phyloP scores from a whole-genome alignment of 1,140 invertebrate species.

The Penaeus vannamei region DNA sequence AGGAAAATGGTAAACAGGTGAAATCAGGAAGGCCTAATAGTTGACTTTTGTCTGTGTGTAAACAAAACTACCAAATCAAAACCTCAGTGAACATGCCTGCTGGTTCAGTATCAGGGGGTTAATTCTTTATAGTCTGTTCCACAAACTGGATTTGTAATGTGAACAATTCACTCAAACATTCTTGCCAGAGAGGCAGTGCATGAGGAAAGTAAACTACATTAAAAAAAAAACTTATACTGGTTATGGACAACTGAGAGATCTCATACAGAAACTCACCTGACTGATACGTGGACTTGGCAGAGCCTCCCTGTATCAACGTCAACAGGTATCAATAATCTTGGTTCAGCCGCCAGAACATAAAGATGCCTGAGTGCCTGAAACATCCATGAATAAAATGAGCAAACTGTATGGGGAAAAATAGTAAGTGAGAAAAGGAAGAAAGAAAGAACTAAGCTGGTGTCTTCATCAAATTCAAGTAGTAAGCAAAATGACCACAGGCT shows the following conservation, averaged over 20 bases:
- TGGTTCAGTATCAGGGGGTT: no score
- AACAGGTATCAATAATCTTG: constrained; percentile 86
- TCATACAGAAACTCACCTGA: constrained; percentile 47
- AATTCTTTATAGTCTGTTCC: no score
- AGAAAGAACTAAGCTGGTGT: no score
- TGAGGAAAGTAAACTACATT: background rate
- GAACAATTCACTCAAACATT: no score
- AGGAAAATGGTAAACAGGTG: no score
- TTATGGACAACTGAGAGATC: background rate
- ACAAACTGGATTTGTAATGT: no score
- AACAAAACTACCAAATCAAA: no score
- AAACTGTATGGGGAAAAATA: background rate
- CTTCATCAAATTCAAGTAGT: no score
- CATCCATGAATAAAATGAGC: background rate
- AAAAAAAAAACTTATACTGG: background rate
- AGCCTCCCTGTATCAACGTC: constrained; percentile 82
- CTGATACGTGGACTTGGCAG: constrained; percentile 53
- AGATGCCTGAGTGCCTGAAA: constrained; percentile 96
- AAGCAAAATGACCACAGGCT: no score
- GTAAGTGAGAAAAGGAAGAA: background rate
- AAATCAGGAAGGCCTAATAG: no score
- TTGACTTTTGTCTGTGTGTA: no score
- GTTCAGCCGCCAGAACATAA: constrained; percentile 93
- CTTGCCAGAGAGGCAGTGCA: background rate
- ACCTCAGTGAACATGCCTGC: no score